Evolutionary conservation across 2,888 invertebrate species (phyloP), one percentile per base, ranked within the genome.

Genomic region (Hartigia nigra): DNA sequence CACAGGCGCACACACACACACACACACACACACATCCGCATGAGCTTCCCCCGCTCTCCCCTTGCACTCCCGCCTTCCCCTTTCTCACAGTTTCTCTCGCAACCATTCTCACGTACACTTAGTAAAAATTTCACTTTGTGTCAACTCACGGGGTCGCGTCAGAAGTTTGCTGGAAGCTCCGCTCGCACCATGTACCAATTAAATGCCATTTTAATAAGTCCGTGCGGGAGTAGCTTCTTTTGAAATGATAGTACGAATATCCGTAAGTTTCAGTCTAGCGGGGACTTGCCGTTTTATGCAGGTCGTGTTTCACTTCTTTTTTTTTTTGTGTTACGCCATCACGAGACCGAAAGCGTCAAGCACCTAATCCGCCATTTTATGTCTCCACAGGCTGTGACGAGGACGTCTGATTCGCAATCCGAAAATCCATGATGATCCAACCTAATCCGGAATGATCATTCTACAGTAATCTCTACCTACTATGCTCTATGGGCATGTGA

Each of bases 201-300:
- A 75, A 75, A 74, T 72, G 31, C 77, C n/a, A 12, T 77, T 74
- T 77, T 34, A n/a, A 36, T 74, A n/a, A 34, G 74, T 78, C 77
- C 78, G 82, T 81, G 84, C 85, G 84, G 82, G 78, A 81, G 81
- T 84, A 81, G 84, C 83, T 85, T 79, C 12, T 14, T 55, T 78
- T 74, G 74, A 77, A 72, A 81, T 75, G 75, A 76, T 83, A 78
- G 80, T 79, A 81, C 81, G 75, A 78, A 78, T 79, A 78, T 77
- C 79, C 82, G 85, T 83, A 80, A 85, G 82, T 83, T 84, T 88
- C 88, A 88, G 88, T 88, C 88, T 88, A 87, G 85, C 84, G 82
- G 81, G 78, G 82, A 84, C 82, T 82, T 82, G 82, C 80, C 76
- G 78, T 74, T 76, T 55, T 55, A 55, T 55, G 55, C 55, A 55